Conservation (phyloP, 2,797 vertebrate species). For the Diceros bicornis region DNA sequence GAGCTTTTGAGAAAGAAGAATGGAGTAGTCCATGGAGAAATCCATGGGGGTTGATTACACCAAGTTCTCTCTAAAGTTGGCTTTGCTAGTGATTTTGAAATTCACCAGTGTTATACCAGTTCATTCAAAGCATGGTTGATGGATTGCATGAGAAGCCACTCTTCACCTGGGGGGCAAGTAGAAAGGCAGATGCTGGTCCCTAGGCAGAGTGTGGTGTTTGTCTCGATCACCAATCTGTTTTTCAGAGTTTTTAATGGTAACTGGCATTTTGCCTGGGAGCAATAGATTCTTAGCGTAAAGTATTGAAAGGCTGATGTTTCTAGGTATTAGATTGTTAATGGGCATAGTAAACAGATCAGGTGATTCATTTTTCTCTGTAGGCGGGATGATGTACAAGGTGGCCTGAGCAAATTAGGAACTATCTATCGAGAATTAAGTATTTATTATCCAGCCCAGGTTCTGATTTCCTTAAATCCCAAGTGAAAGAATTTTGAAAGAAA, state of each 20-base stretch:
- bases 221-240: conserved; percentile 20
- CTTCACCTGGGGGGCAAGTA: background rate
- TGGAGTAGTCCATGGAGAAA: background rate
- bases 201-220: conserved; percentile 13
- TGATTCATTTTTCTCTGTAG: conserved; percentile 63
- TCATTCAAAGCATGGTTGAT: background rate
- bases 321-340: conserved; percentile 61
- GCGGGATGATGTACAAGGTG: conserved; percentile 63
- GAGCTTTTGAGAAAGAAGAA: conserved; percentile 51
- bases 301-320: background rate
- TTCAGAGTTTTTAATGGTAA: conserved; percentile 49
- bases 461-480: conserved; percentile 29
- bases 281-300: conserved; percentile 58
- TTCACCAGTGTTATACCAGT: background rate
- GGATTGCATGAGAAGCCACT: background rate
- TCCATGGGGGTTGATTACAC: background rate
- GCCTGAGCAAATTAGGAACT: conserved; percentile 40
- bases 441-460: conserved; percentile 57
- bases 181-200: background rate
- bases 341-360: background rate
- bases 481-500: background rate
- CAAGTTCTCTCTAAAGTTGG: conserved; percentile 9
- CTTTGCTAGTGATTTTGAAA: conserved; percentile 27
- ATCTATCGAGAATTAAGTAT: conserved; percentile 51
- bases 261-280: conserved; percentile 67